Evolutionary conservation across 2,113 vertebrate species (phyloP), one percentile per base, ranked within the genome.

Genomic region (Bostrychus sinensis): DNA sequence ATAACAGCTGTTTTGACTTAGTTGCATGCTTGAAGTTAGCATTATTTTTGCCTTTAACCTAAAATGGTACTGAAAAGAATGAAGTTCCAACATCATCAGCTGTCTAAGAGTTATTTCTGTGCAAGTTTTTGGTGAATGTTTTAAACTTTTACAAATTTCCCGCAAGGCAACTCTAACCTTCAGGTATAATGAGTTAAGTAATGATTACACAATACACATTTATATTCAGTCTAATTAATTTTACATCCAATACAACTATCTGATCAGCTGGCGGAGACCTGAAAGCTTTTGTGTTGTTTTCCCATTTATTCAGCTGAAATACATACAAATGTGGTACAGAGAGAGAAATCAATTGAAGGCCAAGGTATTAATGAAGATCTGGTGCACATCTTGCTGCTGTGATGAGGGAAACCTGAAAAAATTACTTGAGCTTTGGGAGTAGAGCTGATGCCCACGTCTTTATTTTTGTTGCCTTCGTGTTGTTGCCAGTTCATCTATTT

Each of bases 391-490:
- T 77, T 80, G 66, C 61, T 71, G 66, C 66, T 73, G 61, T 75
- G 76, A 86, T 75, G 78, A 85, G 71, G 43, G 63, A 75, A 80
- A 75, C 68, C 56, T 58, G 77, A 60, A 48, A 68, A 76, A 81
- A 81, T 51, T 71, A 63, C 74, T 77, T 25, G 58, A 73, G 64
- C 71, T 64, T 20, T 43, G 53, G 78, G 86, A 80, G 77, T 26
- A 59, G 68, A 66, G 12, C 43, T 13, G 60, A 51, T 62, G 36
- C 66, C 68, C 59, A 50, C 54, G 5, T 32, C 77, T 81, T 86
- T 82, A 65, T 86, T 84, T 85, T 70, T 30, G 81, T 86, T 88
- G 75, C 80, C 77, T 87, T 88, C 82, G 79, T 28, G 19, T n/a
- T n/a, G n/a, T n/a, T n/a, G n/a, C 63, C 59, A 39, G 75, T 58